phyloP scores from a whole-genome alignment of 2,113 vertebrate species.

The Myotis brandtii region DNA sequence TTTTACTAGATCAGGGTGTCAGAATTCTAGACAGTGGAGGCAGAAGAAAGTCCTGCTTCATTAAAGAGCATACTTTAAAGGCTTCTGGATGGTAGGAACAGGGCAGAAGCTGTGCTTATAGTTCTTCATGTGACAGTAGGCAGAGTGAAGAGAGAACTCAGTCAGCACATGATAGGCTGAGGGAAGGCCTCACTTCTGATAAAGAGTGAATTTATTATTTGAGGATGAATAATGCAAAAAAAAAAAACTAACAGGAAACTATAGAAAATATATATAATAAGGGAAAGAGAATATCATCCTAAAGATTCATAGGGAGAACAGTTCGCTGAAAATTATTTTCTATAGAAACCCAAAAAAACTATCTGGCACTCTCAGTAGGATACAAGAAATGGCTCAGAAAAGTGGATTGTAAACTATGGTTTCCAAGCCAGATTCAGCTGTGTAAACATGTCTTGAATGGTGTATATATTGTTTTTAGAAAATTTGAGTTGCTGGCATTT shows the following conservation, averaged over 20 bases:
- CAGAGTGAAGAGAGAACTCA: background rate
- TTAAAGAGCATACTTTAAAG: background rate
- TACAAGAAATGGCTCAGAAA: conserved; percentile 17
- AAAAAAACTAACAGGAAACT: background rate
- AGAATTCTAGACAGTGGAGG: background rate
- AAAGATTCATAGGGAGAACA: background rate
- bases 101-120: background rate
- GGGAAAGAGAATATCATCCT: background rate
- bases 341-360: conserved; percentile 27
- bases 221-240: conserved; percentile 20
- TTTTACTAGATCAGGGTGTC: background rate
- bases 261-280: background rate
- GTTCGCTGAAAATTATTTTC: conserved; percentile 20
- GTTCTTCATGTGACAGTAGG: background rate
- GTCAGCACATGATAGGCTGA: background rate
- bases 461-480: conserved; percentile 8
- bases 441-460: background rate
- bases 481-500: conserved; percentile 22
- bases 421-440: background rate
- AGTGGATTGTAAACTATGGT: background rate
- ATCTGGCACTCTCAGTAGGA: background rate
- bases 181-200: background rate
- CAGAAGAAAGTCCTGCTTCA: background rate
- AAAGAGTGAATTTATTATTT: background rate
- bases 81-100: background rate